Evolutionary conservation across 2,797 vertebrate genomes (phyloP).

Genomic region (Hydrophis major): DNA sequence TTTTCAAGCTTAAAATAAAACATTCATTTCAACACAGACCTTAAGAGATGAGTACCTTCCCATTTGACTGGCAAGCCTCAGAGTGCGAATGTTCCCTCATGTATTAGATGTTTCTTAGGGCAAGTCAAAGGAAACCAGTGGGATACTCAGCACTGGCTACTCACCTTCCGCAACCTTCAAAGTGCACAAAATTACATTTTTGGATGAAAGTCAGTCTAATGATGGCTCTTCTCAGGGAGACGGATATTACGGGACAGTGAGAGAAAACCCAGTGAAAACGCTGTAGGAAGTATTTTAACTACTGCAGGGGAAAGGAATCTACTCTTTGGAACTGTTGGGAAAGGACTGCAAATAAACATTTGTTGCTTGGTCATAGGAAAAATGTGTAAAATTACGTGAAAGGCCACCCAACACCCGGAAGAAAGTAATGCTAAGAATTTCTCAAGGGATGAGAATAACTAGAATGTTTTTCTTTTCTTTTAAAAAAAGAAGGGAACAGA

Average conservation of each 20-base stretch:
- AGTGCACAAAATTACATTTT: not conserved
- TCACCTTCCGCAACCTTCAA: not conserved
- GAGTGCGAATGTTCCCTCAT: too few relatives aligned
- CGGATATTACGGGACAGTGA: not conserved
- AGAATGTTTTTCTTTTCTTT: not conserved
- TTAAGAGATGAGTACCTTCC: not conserved
- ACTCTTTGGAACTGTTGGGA: not conserved
- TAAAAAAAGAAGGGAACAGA: not conserved
- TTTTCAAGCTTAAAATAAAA: not conserved
- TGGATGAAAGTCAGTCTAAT: not conserved
- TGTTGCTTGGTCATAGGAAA: not conserved
- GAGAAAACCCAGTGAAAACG: not conserved
- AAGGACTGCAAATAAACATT: not conserved
- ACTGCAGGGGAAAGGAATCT: not conserved
- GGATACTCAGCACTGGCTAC: not conserved
- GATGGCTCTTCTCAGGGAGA: not conserved
- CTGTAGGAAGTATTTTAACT: not conserved
- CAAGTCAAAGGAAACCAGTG: not conserved
- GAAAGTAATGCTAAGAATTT: not conserved
- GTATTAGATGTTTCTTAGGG: too few relatives aligned
- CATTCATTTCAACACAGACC: not conserved
- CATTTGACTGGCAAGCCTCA: too few relatives aligned
- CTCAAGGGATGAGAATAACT: not conserved
- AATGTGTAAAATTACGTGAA: not conserved
- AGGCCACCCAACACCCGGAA: not conserved